Percentiles rank a stretch among this genome's conserved stretches.
These are phyloP conservation scores for Eclectus roratus DNA, from an alignment of 2,113 vertebrate genomes.

Conservation along the genomic window DNA sequence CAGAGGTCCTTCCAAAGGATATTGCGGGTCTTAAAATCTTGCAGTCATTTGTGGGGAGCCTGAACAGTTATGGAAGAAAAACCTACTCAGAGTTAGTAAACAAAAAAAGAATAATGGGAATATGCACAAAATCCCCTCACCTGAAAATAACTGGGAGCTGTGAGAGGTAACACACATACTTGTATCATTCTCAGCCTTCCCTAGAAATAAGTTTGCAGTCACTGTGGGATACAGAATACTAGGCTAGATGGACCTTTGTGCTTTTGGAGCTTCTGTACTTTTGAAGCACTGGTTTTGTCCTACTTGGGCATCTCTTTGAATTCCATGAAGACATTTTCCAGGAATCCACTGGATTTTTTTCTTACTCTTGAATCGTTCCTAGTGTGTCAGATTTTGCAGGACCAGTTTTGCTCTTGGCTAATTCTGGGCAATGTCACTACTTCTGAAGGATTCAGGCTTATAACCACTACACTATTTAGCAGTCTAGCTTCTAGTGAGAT, in stretches of 20 bases:
- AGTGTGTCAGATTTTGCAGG: not conserved
- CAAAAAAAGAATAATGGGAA: not conserved
- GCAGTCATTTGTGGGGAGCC: not conserved
- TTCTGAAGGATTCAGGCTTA: not conserved
- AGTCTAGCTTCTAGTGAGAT: not conserved
- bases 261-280: not conserved
- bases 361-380: not conserved
- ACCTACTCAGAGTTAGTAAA: not conserved
- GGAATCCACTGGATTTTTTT: not conserved
- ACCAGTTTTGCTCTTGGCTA: not conserved
- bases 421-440: not conserved
- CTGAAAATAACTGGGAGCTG: not conserved
- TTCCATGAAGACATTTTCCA: not conserved
- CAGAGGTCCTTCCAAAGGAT: not conserved
- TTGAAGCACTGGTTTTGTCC: not conserved
- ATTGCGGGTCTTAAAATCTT: not conserved
- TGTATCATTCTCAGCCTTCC: not conserved
- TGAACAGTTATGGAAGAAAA: not conserved
- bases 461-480: not conserved
- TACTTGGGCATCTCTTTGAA: not conserved
- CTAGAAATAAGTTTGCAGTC: not conserved
- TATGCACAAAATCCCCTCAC: not conserved
- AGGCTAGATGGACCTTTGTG: not conserved
- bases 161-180: not conserved
- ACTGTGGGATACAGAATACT: not conserved